Evolutionary conservation across 2,888 invertebrate genomes (phyloP).

Genomic region (Helleia helle): DNA sequence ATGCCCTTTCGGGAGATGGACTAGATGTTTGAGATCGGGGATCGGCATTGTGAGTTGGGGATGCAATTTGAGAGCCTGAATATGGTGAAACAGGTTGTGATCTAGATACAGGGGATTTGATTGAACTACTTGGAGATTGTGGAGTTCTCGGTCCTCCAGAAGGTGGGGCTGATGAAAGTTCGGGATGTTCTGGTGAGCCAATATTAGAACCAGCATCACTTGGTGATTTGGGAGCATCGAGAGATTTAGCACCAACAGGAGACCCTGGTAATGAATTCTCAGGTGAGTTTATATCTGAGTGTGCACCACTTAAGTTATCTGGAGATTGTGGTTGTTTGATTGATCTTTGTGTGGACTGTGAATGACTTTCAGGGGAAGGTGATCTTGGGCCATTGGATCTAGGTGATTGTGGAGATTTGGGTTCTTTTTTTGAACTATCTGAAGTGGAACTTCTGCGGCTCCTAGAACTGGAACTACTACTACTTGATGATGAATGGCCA

Average conservation of each 20-base stretch:
- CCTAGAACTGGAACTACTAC: slow-evolving; percentile 62
- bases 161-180: slow-evolving; percentile 36
- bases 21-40: slow-evolving; percentile 42
- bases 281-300: slow-evolving; percentile 64
- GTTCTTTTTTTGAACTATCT: slow-evolving; percentile 49
- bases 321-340: slow-evolving; percentile 40
- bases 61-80: slow-evolving; percentile 36
- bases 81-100: slow-evolving; percentile 52
- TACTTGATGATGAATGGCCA: slow-evolving; percentile 59
- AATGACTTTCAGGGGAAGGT: slow-evolving; percentile 31
- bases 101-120: slow-evolving; percentile 39
- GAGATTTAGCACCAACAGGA: slow-evolving; percentile 53
- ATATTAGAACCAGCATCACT: slow-evolving; percentile 39
- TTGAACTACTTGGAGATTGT: slow-evolving; percentile 43
- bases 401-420: slow-evolving; percentile 42
- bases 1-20: slow-evolving; percentile 47
- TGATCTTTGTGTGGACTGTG: slow-evolving; percentile 29
- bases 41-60: slow-evolving; percentile 34
- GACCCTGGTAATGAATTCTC: slow-evolving; percentile 57
- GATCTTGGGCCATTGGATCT: slow-evolving; percentile 36
- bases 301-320: slow-evolving; percentile 55
- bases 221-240: slow-evolving; percentile 61
- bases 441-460: slow-evolving; percentile 60
- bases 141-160: slow-evolving; percentile 54
- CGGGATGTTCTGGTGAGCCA: slow-evolving; percentile 32